These are phyloP conservation scores for Lasioglossum morio DNA, from an alignment of 2,888 invertebrate species.

Conservation along the genomic window DNA sequence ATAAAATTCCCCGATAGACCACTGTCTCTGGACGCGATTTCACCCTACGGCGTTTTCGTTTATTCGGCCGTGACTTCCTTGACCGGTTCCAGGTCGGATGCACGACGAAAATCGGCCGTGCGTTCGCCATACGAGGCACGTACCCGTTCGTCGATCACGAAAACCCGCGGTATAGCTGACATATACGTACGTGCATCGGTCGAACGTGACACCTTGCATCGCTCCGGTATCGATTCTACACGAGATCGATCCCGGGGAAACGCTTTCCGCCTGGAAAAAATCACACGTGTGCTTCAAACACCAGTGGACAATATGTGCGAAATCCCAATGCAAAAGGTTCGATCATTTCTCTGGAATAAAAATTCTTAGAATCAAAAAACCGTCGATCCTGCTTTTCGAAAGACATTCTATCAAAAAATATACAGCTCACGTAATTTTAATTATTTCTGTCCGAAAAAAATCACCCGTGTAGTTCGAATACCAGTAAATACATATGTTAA, in stretches of 20 bases:
- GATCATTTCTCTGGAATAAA: no score
- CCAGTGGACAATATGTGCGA: no score
- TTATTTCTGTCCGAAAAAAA: no score
- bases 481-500: no score
- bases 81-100: not conserved
- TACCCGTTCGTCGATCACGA: conserved; percentile 53
- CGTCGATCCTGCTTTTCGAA: no score
- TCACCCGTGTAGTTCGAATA: no score
- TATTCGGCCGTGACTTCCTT: not conserved
- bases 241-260: not conserved
- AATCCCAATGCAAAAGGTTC: no score
- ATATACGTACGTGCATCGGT: conserved; percentile 31
- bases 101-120: not conserved
- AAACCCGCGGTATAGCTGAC: conserved; percentile 40
- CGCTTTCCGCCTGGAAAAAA: not conserved
- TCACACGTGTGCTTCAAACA: not conserved
- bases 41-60: not conserved
- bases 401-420: no score
- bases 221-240: conserved; percentile 1
- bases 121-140: conserved; percentile 26
- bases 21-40: not conserved
- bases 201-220: conserved; percentile 25
- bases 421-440: no score
- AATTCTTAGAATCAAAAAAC: no score
- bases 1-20: not conserved